A percentile compares a stretch with the other conserved stretches of the same genome.
Conservation (phyloP, 2,888 invertebrate genomes). For the Pollenia angustigena region DNA sequence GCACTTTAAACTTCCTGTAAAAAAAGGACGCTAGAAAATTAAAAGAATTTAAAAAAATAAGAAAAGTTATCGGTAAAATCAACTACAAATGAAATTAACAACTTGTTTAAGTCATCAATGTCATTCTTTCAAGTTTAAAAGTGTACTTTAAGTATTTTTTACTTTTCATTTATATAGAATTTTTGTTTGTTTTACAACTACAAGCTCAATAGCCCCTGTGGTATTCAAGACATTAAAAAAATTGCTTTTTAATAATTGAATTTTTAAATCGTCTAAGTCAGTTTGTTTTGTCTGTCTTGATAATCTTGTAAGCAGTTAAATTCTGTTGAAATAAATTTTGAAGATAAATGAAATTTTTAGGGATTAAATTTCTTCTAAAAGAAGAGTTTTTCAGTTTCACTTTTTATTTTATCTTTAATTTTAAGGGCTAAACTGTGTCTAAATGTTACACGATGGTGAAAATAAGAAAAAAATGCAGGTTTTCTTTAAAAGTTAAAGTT, state of each 20-base stretch:
- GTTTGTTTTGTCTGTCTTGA: not conserved
- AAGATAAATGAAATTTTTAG: not conserved
- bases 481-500: no score
- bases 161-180: not conserved
- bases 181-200: conserved; percentile 6
- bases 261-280: not conserved
- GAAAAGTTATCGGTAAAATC: not conserved
- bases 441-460: no score
- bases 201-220: conserved; percentile 24
- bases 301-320: not conserved
- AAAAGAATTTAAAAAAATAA: not conserved
- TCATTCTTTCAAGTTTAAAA: not conserved
- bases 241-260: conserved; percentile 42
- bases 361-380: not conserved
- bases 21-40: not conserved
- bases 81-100: conserved; percentile 36
- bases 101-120: not conserved
- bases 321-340: not conserved
- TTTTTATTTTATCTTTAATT: not conserved
- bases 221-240: conserved; percentile 21
- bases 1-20: conserved; percentile 16
- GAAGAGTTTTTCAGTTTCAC: not conserved
- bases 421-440: no score
- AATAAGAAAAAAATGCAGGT: no score
- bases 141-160: not conserved